Evolutionary conservation across 2,797 vertebrate genomes (phyloP).

Genomic region (Cuculus canorus): DNA sequence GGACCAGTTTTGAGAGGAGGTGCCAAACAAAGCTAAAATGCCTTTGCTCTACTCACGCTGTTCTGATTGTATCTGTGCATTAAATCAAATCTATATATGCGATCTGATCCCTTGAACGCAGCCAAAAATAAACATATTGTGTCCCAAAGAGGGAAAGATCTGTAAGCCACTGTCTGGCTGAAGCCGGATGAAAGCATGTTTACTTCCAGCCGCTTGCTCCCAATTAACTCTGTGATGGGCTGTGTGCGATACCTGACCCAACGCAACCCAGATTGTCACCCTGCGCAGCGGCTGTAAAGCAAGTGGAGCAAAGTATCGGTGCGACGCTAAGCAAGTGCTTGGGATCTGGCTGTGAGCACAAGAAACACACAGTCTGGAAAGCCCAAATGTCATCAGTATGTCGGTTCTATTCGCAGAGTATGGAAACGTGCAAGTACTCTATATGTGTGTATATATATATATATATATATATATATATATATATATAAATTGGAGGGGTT

Average conservation of each 20-base stretch:
- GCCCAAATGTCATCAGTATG: not conserved
- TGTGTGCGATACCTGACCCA: not conserved
- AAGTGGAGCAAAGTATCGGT: accelerated
- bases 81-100: not conserved
- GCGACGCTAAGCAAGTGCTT: not conserved
- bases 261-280: accelerated
- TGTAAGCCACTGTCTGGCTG: not conserved
- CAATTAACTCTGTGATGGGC: not conserved
- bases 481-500: not conserved
- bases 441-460: not conserved
- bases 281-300: not conserved
- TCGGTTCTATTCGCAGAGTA: not conserved
- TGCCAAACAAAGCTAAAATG: not conserved
- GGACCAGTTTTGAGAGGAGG: not conserved
- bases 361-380: not conserved
- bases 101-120: not conserved
- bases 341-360: not conserved
- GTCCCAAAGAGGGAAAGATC: conserved; percentile 3
- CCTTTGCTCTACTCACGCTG: not conserved
- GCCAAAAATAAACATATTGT: conserved; percentile 45
- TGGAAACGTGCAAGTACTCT: not conserved
- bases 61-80: conserved; percentile 23
- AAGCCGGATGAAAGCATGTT: not conserved
- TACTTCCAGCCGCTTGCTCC: not conserved
- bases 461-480: not conserved